These are phyloP conservation scores for Spialia ferax DNA, from an alignment of 2,888 invertebrate species.

Conservation along the genomic window DNA sequence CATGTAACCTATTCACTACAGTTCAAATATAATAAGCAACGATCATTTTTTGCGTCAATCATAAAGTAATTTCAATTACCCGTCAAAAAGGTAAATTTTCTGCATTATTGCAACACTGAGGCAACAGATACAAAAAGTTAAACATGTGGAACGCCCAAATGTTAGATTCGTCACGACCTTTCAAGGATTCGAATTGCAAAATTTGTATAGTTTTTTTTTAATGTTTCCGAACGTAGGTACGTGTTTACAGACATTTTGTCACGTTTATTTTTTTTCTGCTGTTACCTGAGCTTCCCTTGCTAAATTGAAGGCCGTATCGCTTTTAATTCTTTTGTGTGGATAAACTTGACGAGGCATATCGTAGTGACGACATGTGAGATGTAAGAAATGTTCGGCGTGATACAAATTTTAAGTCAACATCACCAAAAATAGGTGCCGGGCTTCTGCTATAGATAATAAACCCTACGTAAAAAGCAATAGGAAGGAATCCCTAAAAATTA, in stretches of 20 bases:
- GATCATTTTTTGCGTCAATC: constrained; percentile 61
- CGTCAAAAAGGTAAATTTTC: constrained; percentile 65
- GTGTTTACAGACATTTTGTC: constrained; percentile 86
- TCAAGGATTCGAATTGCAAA: constrained; percentile 65
- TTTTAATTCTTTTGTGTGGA: constrained; percentile 57
- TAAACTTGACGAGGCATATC: constrained; percentile 64
- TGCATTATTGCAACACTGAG: constrained; percentile 71
- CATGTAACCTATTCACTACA: constrained; percentile 62
- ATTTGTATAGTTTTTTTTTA: constrained; percentile 64
- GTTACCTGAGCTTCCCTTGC: constrained; percentile 77
- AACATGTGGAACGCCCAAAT: constrained; percentile 75
- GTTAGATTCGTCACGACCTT: constrained; percentile 69
- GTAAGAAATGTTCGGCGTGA: constrained; percentile 47
- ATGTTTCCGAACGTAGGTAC: constrained; percentile 74
- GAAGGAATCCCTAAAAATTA: too few species aligned
- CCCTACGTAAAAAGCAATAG: too few species aligned
- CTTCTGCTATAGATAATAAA: too few species aligned
- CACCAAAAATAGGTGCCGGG: too few species aligned
- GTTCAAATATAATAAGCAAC: constrained; percentile 59
- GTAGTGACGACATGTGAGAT: constrained; percentile 73
- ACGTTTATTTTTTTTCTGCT: constrained; percentile 74
- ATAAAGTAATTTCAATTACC: constrained; percentile 74
- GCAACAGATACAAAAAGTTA: constrained; percentile 63
- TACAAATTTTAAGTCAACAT: constrained; percentile 1
- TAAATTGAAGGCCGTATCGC: constrained; percentile 73